Conservation (phyloP, 2,113 vertebrate genomes). For the Eulemur rufifrons region DNA sequence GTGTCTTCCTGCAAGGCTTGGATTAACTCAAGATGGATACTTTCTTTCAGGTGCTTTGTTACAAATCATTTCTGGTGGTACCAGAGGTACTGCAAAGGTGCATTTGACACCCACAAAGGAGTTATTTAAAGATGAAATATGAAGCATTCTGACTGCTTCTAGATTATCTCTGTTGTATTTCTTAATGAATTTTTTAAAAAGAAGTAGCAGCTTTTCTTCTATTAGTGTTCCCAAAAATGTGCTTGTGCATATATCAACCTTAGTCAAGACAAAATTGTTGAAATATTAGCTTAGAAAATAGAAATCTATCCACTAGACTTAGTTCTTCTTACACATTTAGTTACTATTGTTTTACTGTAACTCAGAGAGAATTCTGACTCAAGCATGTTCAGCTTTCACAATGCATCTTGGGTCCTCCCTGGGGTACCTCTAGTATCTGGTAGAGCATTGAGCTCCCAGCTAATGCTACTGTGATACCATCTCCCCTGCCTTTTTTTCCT, state of each 20-base stretch:
- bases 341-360: neutral
- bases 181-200: slow-evolving; percentile 54
- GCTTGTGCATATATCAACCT: slow-evolving; percentile 34
- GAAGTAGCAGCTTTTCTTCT: slow-evolving; percentile 8
- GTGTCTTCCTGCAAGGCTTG: neutral
- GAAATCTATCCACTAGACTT: neutral
- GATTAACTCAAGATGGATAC: slow-evolving; percentile 43
- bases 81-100: slow-evolving; percentile 23
- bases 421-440: neutral
- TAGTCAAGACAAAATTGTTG: slow-evolving; percentile 11
- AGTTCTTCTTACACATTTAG: neutral
- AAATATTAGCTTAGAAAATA: slow-evolving; percentile 43
- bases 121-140: slow-evolving; percentile 66
- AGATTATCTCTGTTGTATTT: slow-evolving; percentile 34
- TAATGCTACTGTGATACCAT: neutral
- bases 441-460: neutral
- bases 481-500: neutral
- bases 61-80: slow-evolving; percentile 40
- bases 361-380: neutral
- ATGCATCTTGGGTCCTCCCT: neutral
- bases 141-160: slow-evolving; percentile 34
- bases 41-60: neutral
- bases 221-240: slow-evolving; percentile 22
- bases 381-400: neutral
- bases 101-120: slow-evolving; percentile 15